These are phyloP conservation scores for Galaxias olidus DNA, from an alignment of 2,797 vertebrate genomes.

Conservation along the genomic window DNA sequence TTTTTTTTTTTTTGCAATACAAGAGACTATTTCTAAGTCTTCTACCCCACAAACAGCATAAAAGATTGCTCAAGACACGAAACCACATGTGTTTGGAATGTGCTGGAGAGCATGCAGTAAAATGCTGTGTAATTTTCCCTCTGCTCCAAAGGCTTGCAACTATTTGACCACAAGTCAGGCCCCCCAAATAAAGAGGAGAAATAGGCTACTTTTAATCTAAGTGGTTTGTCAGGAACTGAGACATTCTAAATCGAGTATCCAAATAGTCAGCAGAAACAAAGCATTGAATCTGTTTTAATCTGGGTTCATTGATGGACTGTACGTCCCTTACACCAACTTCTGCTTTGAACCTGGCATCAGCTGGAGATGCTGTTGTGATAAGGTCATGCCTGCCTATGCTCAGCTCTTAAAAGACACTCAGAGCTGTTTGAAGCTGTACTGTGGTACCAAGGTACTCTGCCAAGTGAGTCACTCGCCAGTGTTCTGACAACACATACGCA, in stretches of 20 bases:
- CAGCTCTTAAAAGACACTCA: constrained; percentile 25
- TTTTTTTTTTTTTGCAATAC: constrained; percentile 16
- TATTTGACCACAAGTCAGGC: not conserved
- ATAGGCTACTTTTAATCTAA: constrained; percentile 5
- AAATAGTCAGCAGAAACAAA: no score
- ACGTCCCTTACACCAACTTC: no score
- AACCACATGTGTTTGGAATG: constrained; percentile 37
- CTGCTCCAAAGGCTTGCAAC: constrained; percentile 21
- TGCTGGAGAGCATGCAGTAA: constrained; percentile 20
- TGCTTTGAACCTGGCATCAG: not conserved
- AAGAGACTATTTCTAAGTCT: constrained; percentile 27
- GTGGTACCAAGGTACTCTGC: constrained; percentile 4
- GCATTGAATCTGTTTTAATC: no score
- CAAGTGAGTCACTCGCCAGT: constrained; percentile 12
- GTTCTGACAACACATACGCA: not conserved
- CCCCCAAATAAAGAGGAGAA: not conserved
- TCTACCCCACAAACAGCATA: constrained; percentile 21
- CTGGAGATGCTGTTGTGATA: constrained; percentile 21
- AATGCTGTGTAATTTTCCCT: constrained; percentile 20
- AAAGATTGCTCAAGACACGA: constrained; percentile 25
- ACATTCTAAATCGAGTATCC: not conserved
- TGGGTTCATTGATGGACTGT: no score
- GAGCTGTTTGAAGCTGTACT: not conserved
- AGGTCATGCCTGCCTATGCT: constrained; percentile 33
- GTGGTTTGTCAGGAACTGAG: constrained; percentile 12